These are phyloP conservation scores for Doryteuthis pealeii DNA, from an alignment of 1,140 invertebrate genomes.

Conservation along the genomic window DNA sequence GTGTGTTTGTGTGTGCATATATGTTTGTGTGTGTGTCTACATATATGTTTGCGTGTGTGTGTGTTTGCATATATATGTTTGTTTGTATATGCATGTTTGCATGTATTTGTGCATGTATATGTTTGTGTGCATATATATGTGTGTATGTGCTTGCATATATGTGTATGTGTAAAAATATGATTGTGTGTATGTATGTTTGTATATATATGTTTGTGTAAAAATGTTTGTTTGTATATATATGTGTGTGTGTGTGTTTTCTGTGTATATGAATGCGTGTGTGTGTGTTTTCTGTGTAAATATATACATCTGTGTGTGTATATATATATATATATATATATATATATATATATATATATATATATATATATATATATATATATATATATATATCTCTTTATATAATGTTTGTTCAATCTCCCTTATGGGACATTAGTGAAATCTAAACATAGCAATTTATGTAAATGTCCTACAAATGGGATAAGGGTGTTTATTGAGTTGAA, in stretches of 20 bases:
- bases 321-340: constrained; percentile 9
- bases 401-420: no score
- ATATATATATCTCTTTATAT: constrained; percentile 16
- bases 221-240: constrained; percentile 11
- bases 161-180: background rate
- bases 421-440: no score
- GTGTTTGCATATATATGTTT: no score
- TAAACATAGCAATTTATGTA: no score
- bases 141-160: background rate
- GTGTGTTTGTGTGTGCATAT: no score
- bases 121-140: constrained; percentile 8
- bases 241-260: no score
- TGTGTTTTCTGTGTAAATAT: background rate
- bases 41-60: no score
- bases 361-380: constrained; percentile 19
- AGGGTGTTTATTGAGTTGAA: no score
- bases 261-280: background rate
- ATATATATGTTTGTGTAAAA: constrained; percentile 1
- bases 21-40: no score
- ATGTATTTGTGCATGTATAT: constrained; percentile 7
- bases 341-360: constrained; percentile 11
- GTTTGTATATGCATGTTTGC: no score
- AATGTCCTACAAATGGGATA: no score
- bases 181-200: background rate
- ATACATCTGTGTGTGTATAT: constrained; percentile 14